A percentile compares a stretch with the other conserved stretches of the same genome.
These are phyloP conservation scores for Urocitellus parryii DNA, from an alignment of 2,113 vertebrate species.

Conservation along the genomic window DNA sequence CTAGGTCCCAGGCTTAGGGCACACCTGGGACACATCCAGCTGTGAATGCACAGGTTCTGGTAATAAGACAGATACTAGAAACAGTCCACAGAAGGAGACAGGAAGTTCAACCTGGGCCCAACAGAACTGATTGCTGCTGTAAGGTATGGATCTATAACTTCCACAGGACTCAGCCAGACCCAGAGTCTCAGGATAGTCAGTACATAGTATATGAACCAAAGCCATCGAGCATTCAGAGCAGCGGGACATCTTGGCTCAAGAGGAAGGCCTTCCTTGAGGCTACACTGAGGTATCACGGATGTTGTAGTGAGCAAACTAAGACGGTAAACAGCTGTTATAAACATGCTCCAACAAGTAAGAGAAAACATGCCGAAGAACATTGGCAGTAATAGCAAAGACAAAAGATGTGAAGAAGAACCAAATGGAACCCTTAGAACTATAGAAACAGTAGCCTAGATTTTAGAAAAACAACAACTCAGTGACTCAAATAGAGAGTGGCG, in stretches of 20 bases:
- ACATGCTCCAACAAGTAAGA: background rate
- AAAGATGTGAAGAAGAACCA: background rate
- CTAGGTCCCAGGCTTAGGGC: fast-evolving
- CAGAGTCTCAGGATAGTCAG: background rate
- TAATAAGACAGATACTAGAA: background rate
- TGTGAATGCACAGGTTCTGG: background rate
- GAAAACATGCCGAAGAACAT: background rate
- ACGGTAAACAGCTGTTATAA: background rate
- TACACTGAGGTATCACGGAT: background rate
- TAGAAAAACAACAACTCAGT: background rate
- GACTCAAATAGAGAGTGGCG: background rate
- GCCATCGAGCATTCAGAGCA: background rate
- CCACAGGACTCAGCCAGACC: background rate
- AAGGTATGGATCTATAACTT: background rate
- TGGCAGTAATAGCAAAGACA: background rate
- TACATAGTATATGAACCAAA: background rate
- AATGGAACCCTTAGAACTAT: background rate
- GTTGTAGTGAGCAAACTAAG: background rate
- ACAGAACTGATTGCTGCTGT: background rate
- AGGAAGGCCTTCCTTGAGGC: background rate
- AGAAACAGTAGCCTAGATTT: background rate
- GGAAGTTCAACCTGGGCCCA: background rate
- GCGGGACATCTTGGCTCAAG: background rate
- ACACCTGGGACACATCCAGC: too few species aligned
- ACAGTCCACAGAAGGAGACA: background rate